Percentiles rank a stretch among this genome's conserved stretches.
These are phyloP conservation scores for Labroides dimidiatus DNA, from an alignment of 2,797 vertebrate species.

Conservation along the genomic window DNA sequence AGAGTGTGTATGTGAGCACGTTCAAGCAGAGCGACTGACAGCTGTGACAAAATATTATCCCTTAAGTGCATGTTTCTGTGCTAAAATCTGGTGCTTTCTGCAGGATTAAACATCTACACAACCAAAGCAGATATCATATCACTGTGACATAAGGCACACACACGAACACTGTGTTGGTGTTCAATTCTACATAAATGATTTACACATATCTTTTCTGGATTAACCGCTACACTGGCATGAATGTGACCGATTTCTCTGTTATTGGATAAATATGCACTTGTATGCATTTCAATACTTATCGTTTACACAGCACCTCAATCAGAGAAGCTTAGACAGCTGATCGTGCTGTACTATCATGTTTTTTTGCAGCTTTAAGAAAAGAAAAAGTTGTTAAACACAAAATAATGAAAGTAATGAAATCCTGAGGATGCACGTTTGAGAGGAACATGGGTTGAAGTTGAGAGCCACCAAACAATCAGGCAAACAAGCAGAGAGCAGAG, in stretches of 20 bases:
- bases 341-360: background rate
- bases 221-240: slow-evolving; percentile 21
- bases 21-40: slow-evolving; percentile 29
- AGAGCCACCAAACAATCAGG: slow-evolving; percentile 3
- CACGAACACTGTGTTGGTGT: background rate
- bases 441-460: slow-evolving; percentile 15
- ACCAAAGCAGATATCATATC: slow-evolving; percentile 32
- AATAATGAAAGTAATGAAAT: background rate
- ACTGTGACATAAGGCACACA: slow-evolving; percentile 14
- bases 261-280: slow-evolving; percentile 13
- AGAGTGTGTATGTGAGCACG: background rate
- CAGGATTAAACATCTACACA: slow-evolving; percentile 46
- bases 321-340: background rate
- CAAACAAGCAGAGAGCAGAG: slow-evolving; percentile 4
- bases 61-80: slow-evolving; percentile 43
- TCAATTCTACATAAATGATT: slow-evolving; percentile 8
- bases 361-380: background rate
- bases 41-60: slow-evolving; percentile 48
- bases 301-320: background rate
- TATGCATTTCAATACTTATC: background rate
- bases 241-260: background rate
- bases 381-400: background rate
- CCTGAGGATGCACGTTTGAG: slow-evolving; percentile 1
- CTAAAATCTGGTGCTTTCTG: slow-evolving; percentile 44
- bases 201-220: slow-evolving; percentile 40